Evolutionary conservation across 2,888 invertebrate genomes (phyloP).

Genomic region (Mamestra brassicae): DNA sequence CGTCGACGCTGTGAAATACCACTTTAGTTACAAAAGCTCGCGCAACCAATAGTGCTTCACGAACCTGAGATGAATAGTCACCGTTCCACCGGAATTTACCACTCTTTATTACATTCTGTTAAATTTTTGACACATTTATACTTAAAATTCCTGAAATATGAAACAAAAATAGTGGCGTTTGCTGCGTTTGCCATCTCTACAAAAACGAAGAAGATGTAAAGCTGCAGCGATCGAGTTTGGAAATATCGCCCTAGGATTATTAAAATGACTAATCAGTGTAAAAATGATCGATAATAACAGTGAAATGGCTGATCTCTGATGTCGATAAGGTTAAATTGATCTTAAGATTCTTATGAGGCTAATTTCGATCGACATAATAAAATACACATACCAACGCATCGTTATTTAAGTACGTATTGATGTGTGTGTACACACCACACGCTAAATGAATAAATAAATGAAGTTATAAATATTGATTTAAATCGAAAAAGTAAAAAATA

Average conservation of each 20-base stretch:
- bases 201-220: constrained; percentile 69
- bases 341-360: constrained; percentile 38
- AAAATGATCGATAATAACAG: constrained; percentile 62
- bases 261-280: constrained; percentile 64
- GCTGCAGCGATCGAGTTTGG: constrained; percentile 63
- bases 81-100: constrained; percentile 40
- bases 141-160: constrained; percentile 14
- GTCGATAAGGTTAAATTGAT: constrained; percentile 54
- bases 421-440: neutral
- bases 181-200: constrained; percentile 60
- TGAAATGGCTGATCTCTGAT: constrained; percentile 59
- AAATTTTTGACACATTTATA: constrained; percentile 60
- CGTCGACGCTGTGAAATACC: constrained; percentile 88
- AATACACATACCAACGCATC: constrained; percentile 4
- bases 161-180: constrained; percentile 21
- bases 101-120: constrained; percentile 56
- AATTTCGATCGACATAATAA: constrained; percentile 49
- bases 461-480: neutral
- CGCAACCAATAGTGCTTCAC: constrained; percentile 65
- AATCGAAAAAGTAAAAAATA: neutral
- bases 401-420: neutral
- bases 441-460: neutral
- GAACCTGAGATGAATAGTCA: constrained; percentile 62
- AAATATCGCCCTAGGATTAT: constrained; percentile 71
- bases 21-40: constrained; percentile 87